Evolutionary conservation across 2,797 vertebrate genomes (phyloP).

Genomic region (Falco naumanni): DNA sequence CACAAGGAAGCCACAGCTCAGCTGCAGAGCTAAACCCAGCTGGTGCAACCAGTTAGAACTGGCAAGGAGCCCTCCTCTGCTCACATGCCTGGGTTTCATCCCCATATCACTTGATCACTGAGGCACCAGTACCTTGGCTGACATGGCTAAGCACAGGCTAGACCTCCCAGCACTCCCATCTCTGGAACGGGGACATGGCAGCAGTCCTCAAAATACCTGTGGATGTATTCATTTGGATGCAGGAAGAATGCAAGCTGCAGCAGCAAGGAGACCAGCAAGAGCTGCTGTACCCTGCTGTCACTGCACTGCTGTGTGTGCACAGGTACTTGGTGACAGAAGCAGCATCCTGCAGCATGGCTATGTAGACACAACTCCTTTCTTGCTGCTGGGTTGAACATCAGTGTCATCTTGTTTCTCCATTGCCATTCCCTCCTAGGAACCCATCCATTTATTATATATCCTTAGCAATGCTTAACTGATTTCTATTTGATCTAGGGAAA

Average conservation of each 20-base stretch:
- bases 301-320: no score
- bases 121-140: background rate
- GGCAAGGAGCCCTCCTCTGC: background rate
- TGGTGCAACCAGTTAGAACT: background rate
- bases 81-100: background rate
- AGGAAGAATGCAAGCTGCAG: background rate
- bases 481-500: background rate
- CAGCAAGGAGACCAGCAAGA: background rate
- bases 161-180: background rate
- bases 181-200: background rate
- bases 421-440: background rate
- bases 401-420: background rate
- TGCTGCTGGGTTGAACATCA: background rate
- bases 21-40: background rate
- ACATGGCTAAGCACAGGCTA: background rate
- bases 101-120: no score
- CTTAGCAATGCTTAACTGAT: background rate
- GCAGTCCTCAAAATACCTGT: fast-evolving
- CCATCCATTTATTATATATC: background rate
- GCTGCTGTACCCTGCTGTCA: background rate
- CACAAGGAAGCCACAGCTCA: background rate
- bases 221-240: fast-evolving
- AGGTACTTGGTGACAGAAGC: fast-evolving
- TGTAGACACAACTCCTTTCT: background rate
- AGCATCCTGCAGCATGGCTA: fast-evolving